Conservation (phyloP, 2,888 invertebrate species). For the Anticlea derivata region DNA sequence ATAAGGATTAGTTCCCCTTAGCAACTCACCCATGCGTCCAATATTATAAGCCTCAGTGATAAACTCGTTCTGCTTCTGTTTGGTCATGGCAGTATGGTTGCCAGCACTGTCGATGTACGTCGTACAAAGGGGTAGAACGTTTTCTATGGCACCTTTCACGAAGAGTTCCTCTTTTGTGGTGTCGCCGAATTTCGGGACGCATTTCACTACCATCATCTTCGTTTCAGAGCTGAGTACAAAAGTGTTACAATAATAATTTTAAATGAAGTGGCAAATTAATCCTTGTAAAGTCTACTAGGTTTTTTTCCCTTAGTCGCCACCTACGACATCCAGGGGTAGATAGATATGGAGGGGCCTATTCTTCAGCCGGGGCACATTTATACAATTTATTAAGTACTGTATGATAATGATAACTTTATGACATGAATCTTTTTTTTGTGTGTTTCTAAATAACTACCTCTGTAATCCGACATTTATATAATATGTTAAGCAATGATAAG, state of each 20-base stretch:
- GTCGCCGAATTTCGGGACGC: conserved; percentile 90
- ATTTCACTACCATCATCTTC: conserved; percentile 99
- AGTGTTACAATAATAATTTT: not conserved
- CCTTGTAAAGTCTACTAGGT: no score
- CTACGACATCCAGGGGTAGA: no score
- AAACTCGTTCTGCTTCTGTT: conserved; percentile 92
- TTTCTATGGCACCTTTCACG: conserved; percentile 98
- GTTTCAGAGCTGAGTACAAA: conserved; percentile 90
- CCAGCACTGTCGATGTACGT: conserved; percentile 91
- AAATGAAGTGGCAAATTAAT: no score
- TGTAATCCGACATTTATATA: no score
- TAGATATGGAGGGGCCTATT: no score
- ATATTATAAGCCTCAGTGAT: conserved; percentile 92
- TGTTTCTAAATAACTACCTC: no score
- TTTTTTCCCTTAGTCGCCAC: no score
- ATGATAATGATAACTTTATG: no score
- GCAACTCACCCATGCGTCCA: conserved; percentile 89
- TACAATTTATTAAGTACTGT: no score
- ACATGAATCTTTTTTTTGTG: no score
- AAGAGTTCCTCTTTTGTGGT: conserved; percentile 91
- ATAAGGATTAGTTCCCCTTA: not conserved
- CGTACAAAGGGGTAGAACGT: conserved; percentile 93
- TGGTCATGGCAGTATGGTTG: conserved; percentile 87
- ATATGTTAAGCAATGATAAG: no score
- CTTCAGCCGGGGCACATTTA: no score